A percentile compares a stretch with the other conserved stretches of the same genome.
Conservation (phyloP, 2,888 invertebrate species). For the Anthrax anthrax region DNA sequence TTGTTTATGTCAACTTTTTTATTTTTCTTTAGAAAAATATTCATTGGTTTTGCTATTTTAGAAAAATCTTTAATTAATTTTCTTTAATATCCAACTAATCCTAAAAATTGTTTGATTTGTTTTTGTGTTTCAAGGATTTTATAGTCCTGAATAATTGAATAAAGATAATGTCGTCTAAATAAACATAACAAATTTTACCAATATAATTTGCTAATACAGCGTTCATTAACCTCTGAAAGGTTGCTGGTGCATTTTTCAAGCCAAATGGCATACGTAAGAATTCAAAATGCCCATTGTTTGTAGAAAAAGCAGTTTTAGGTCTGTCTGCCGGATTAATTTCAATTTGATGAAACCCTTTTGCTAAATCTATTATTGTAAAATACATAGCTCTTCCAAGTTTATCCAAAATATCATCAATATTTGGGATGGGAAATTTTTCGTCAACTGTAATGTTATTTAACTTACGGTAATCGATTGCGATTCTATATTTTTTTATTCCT, state of each 20-base stretch:
- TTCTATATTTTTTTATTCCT: constrained; percentile 7
- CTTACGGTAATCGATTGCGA: constrained; percentile 8
- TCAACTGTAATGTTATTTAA: constrained; percentile 10
- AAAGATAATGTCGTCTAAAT: constrained; percentile 5
- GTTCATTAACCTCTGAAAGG: constrained; percentile 4
- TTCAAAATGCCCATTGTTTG: constrained; percentile 7
- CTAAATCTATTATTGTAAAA: constrained; percentile 16
- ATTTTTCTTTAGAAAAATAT: constrained; percentile 8
- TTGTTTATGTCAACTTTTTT: constrained; percentile 7
- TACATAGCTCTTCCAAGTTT: constrained; percentile 16
- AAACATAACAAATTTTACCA: constrained; percentile 3
- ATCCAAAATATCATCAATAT: constrained; percentile 15
- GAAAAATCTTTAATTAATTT: constrained; percentile 7
- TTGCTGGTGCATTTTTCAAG: constrained; percentile 5
- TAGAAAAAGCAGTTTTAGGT: background rate
- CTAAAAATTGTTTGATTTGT: constrained; percentile 16
- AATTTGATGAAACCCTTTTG: constrained; percentile 19
- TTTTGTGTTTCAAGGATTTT: constrained; percentile 13
- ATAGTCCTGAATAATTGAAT: constrained; percentile 14
- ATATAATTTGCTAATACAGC: constrained; percentile 14
- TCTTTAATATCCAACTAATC: constrained; percentile 15
- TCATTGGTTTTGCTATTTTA: constrained; percentile 3
- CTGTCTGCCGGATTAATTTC: constrained; percentile 8
- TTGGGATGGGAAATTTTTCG: constrained; percentile 15
- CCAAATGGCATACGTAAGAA: constrained; percentile 8